Evolutionary conservation across 2,888 invertebrate species (phyloP), one percentile per base, ranked within the genome.

Genomic region (Azorinus chamasolen): DNA sequence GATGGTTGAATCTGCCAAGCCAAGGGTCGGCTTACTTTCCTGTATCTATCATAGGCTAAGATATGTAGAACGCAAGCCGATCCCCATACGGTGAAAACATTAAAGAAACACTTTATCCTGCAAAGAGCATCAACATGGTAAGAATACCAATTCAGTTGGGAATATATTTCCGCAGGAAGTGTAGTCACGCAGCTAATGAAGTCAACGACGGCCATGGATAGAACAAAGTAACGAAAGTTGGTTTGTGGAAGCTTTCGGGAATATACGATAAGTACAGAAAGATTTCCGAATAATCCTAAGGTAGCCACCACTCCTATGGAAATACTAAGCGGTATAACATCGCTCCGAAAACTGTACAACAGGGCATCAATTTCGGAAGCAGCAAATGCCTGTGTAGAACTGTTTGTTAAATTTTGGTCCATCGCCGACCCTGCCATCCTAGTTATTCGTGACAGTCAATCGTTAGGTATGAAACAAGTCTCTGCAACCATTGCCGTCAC

Each of bases 21-120:
- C 6, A 88, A 57, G 0, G 88, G 89, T 18, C 68, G 74, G 39
- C 88, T 86, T 16, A 89, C 77, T 57, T 88, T 88, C 41, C 82
- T 55, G 62, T 81, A 87, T 4, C 89, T 57, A 46, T 88, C 87
- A 41, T 82, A 70, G 2, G 86, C 83, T 37, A 88, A 80, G 2
- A 85, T 65, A 2, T 87, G 70, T n/a, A 88, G 51, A 18, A 78
- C 66, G 6, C 85, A 50, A 8, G 80, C 85, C 1, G 86, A 83
- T 6, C 71, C 64, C 53, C 62, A 74, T 2, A 61, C 74, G 0
- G 68, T 68, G 22, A 57, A 65, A 0, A 74, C 74, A n/a, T 74
- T 66, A 48, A 74, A 74, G 48, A 63, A 74, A 12, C 68, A 74
- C 24, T 74, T 74, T 6, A 41, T 45, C 46, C 58, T 74, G 32